phyloP scores from a whole-genome alignment of 92 coral and sea anemone species.

The Umimayanthus kanabou region DNA sequence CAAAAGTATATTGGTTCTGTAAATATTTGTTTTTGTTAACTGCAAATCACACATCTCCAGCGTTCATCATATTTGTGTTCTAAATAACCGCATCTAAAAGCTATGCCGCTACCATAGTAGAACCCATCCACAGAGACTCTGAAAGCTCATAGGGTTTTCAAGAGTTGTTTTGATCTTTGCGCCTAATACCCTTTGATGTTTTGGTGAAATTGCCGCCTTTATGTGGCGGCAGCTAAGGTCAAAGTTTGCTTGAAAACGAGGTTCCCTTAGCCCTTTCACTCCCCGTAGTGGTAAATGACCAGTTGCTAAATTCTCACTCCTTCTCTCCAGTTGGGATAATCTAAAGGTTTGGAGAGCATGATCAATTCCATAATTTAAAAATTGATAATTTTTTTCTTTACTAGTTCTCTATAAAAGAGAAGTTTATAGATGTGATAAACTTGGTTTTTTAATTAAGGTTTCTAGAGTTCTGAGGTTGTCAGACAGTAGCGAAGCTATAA shows the following conservation, averaged over 20 bases:
- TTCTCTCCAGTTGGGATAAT: too few relatives aligned
- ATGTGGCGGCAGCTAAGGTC: neutral
- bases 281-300: too few relatives aligned
- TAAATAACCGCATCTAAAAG: neutral
- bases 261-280: neutral
- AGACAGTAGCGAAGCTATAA: too few relatives aligned
- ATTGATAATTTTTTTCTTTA: too few relatives aligned
- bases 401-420: too few relatives aligned
- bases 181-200: neutral
- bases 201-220: neutral
- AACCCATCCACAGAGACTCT: neutral
- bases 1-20: neutral
- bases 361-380: too few relatives aligned
- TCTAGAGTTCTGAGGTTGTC: too few relatives aligned
- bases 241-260: neutral
- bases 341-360: too few relatives aligned
- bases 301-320: too few relatives aligned
- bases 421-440: too few relatives aligned
- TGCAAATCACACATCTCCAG: neutral
- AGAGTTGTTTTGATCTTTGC: neutral
- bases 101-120: neutral
- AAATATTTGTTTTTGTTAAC: conserved; percentile 1
- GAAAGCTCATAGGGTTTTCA: neutral
- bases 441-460: too few relatives aligned
- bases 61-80: neutral